Percentiles rank a stretch among this genome's conserved stretches.
These are phyloP conservation scores for Sebastes nivosus DNA, from an alignment of 2,797 vertebrate genomes.

Conservation along the genomic window DNA sequence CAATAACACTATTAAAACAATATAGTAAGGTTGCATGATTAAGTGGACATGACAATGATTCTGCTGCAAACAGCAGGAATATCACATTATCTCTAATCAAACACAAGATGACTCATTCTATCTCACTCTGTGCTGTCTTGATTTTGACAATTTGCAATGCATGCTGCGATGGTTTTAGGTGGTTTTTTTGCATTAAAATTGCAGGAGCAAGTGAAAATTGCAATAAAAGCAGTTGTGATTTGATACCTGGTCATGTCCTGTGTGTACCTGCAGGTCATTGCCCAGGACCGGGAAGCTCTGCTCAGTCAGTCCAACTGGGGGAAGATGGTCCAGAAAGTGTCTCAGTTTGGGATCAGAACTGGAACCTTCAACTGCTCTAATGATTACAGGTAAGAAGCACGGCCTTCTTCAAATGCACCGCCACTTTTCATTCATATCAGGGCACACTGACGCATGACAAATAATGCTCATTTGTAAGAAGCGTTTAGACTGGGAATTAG, in stretches of 20 bases:
- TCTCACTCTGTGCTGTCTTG: too few relatives aligned
- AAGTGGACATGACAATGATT: not conserved
- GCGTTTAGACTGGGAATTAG: not conserved
- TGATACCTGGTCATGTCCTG: not conserved
- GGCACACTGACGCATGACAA: not conserved
- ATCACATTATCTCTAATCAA: not conserved
- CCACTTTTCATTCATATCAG: not conserved
- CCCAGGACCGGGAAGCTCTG: constrained; percentile 90
- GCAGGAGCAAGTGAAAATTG: too few relatives aligned
- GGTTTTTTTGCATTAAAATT: too few relatives aligned
- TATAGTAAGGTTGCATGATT: not conserved
- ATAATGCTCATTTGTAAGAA: not conserved
- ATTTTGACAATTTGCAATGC: too few relatives aligned
- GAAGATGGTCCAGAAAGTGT: constrained; percentile 97
- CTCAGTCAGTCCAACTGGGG: constrained; percentile 93
- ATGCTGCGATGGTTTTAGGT: too few relatives aligned
- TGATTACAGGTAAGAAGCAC: constrained; percentile 88
- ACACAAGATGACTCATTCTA: too few relatives aligned
- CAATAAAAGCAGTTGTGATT: too few relatives aligned
- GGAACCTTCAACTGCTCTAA: constrained; percentile 97
- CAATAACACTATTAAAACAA: not conserved
- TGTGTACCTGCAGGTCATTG: constrained; percentile 87
- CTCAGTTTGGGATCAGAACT: constrained; percentile 95
- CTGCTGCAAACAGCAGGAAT: not conserved
- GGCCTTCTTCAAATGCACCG: not conserved